Base-by-base conservation (phyloP, 2,797 vertebrate genomes). In the Ispidina lecontei region DNA sequence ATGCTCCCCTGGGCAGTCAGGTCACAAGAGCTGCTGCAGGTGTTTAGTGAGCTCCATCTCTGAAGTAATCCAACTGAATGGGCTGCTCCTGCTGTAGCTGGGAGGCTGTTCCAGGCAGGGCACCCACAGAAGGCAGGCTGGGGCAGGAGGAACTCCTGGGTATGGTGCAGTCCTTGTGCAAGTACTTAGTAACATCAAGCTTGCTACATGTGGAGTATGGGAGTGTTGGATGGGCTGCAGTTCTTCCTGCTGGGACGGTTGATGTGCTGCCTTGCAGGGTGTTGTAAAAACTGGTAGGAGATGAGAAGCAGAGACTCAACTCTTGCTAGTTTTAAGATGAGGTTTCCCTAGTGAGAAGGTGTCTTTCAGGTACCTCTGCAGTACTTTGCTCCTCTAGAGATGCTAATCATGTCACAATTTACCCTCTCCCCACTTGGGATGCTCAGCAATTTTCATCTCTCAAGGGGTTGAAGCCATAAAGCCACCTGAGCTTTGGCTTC, bases 21-120 rank as follows among this genome's bases (percentile, higher is more conserved):
- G 41, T 21, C 0, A 0, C 3, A 1, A 15, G 35, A 56, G 49
- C 68, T 82, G 65, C 64, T 74, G 46, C n/a, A 16, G 55, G n/a
- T 21, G 17, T 6, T 41, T 49, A 10, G 55, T 25, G n/a, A 10
- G 31, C 35, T 82, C n/a, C 10, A 0, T 25, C 37, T 68, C 26
- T 0, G 18, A 28, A 51, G 8, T 31, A 78, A 8, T 56, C 52
- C 52, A 7, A 3, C 20, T 60, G 55, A 3, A 56, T 41, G 68
- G 69, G 64, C 60, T 86, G 47, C 52, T 75, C 46, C 59, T 88
- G 80, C 35, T 26, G 26, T 28, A 22, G 18, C 63, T 70, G 76
- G 44, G 55, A 91, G 9, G 7, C 52, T 80, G 69, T 31, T 6
- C 80, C 21, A 23, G 39, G 29, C 41, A 78, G 35, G 52, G n/a